A percentile compares a stretch with the other conserved stretches of the same genome.
phyloP scores from a whole-genome alignment of 2,888 invertebrate genomes.

The Seira musarum region DNA sequence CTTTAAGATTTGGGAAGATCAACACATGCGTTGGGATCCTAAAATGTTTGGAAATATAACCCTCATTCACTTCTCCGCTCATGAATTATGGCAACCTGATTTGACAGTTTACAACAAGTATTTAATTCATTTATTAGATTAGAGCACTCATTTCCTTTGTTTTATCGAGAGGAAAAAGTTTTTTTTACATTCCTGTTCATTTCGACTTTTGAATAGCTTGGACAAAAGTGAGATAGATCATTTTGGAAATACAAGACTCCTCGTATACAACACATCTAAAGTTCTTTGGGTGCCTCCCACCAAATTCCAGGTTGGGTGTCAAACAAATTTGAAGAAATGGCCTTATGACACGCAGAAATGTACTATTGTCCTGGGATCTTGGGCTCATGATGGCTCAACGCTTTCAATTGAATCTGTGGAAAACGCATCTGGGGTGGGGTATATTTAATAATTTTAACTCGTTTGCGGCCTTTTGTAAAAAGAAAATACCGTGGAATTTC shows the following conservation, averaged over 20 bases:
- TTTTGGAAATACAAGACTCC: slow-evolving; percentile 76
- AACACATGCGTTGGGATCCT: slow-evolving; percentile 82
- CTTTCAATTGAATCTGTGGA: too few relatives aligned
- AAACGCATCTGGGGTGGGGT: too few relatives aligned
- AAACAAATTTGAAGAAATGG: slow-evolving; percentile 79
- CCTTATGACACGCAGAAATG: slow-evolving; percentile 83
- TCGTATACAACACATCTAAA: slow-evolving; percentile 74
- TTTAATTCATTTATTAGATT: background rate
- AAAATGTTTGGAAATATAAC: slow-evolving; percentile 79
- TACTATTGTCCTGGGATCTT: slow-evolving; percentile 81
- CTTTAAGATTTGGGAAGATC: slow-evolving; percentile 83
- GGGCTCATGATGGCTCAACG: slow-evolving; percentile 73
- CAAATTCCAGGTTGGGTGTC: slow-evolving; percentile 76
- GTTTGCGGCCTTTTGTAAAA: too few relatives aligned
- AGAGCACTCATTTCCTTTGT: too few relatives aligned
- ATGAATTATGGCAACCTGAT: slow-evolving; percentile 87
- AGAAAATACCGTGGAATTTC: too few relatives aligned
- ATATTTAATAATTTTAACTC: too few relatives aligned
- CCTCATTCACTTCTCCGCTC: slow-evolving; percentile 78
- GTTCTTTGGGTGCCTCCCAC: slow-evolving; percentile 81
- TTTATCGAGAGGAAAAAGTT: too few relatives aligned
- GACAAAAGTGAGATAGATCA: slow-evolving; percentile 78
- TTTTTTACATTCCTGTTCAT: background rate
- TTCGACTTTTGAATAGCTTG: too few relatives aligned
- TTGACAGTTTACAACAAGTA: slow-evolving; percentile 79